These are phyloP conservation scores for Florisuga fusca DNA, from an alignment of 2,797 vertebrate genomes.

Conservation along the genomic window DNA sequence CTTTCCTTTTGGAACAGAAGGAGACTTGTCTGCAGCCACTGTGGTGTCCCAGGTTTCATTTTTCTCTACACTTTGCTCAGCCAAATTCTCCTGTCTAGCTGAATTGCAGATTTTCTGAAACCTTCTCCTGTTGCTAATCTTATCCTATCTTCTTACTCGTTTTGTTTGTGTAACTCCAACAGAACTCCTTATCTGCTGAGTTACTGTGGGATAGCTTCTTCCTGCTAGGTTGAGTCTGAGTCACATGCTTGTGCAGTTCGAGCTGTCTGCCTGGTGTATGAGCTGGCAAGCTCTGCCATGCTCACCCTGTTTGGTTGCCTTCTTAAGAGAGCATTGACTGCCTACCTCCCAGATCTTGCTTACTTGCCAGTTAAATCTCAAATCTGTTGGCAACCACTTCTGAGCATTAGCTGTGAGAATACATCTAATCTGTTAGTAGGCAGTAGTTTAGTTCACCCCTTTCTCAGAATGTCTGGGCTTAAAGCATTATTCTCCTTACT, in stretches of 20 bases:
- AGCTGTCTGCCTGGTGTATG: neutral
- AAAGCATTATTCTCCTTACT: neutral
- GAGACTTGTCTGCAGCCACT: neutral
- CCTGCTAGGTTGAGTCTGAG: neutral
- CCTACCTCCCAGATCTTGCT: neutral
- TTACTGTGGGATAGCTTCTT: neutral
- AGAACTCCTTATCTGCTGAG: neutral
- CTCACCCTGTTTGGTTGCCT: neutral
- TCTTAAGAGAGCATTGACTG: neutral
- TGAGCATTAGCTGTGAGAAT: neutral
- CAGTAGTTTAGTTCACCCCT: neutral
- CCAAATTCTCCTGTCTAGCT: neutral
- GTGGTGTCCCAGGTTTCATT: neutral
- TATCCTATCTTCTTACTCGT: neutral
- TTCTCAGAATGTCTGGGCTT: neutral
- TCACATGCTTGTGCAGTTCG: neutral
- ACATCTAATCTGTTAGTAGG: neutral
- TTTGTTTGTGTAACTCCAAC: neutral
- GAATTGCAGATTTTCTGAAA: neutral
- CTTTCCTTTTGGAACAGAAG: constrained; percentile 8
- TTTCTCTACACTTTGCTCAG: neutral
- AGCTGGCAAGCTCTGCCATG: neutral
- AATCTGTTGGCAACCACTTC: neutral
- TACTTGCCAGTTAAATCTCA: neutral
- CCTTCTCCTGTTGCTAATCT: neutral